A percentile compares a stretch with the other conserved stretches of the same genome.
These are phyloP conservation scores for Limanda limanda DNA, from an alignment of 2,113 vertebrate species.

Conservation along the genomic window DNA sequence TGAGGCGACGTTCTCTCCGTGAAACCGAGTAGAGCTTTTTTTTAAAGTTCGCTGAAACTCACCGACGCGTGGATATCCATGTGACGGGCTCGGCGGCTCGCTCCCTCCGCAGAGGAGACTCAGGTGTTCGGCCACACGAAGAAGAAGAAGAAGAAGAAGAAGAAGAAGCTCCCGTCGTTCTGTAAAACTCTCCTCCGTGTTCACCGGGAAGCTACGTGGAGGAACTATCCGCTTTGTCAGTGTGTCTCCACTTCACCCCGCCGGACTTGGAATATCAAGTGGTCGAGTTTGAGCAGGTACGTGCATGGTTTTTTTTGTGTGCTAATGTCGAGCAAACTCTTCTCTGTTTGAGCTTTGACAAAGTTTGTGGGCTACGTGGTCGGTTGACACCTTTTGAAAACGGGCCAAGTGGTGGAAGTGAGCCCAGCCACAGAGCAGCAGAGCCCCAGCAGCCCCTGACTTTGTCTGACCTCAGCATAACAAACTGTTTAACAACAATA, in stretches of 20 bases:
- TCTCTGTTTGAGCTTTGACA: background rate
- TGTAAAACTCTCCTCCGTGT: background rate
- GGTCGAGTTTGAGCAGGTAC: conserved; percentile 57
- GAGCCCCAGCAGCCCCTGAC: conserved; percentile 49
- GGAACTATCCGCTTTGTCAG: background rate
- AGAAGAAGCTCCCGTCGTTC: conserved; percentile 1
- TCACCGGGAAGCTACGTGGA: background rate
- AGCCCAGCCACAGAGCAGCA: conserved; percentile 8
- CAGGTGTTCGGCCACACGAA: conserved; percentile 66
- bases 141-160: no score
- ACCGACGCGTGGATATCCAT: background rate
- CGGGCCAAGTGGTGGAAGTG: conserved; percentile 54
- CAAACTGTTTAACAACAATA: no score
- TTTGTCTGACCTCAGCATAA: conserved; percentile 54
- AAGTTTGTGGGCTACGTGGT: conserved; percentile 15
- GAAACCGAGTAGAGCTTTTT: background rate
- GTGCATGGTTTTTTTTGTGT: background rate
- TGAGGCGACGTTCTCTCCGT: background rate
- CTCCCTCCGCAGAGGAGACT: conserved; percentile 22
- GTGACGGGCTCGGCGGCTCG: conserved; percentile 13
- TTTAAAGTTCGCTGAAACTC: background rate
- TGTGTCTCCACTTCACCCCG: background rate
- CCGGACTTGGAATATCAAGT: conserved; percentile 19
- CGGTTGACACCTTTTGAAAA: conserved; percentile 57
- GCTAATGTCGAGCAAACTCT: background rate